Percentiles rank a stretch among this genome's conserved stretches.
Evolutionary conservation across 2,888 invertebrate species (phyloP).

Genomic region (Venustoraphidia nigricollis): DNA sequence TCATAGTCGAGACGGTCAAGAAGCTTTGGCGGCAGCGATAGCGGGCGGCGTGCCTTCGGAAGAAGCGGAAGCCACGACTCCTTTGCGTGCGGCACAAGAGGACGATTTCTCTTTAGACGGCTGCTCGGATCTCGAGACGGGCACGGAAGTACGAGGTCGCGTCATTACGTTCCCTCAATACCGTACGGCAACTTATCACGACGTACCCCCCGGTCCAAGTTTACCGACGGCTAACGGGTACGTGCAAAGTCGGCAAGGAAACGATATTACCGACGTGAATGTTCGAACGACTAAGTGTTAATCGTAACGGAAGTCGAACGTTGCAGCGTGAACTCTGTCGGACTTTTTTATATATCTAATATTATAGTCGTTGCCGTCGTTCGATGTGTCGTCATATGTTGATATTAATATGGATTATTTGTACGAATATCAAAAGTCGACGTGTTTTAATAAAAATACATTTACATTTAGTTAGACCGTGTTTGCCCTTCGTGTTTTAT

Average conservation of each 20-base stretch:
- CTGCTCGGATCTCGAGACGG: constrained; percentile 18
- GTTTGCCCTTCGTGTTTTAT: too few relatives aligned
- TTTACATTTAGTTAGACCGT: too few relatives aligned
- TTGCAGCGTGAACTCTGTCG: too few relatives aligned
- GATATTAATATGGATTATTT: too few relatives aligned
- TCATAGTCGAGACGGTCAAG: constrained; percentile 37
- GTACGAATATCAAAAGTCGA: too few relatives aligned
- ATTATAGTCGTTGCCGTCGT: too few relatives aligned
- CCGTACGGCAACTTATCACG: neutral
- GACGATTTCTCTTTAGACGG: constrained; percentile 18
- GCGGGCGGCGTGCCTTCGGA: neutral
- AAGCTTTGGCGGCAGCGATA: constrained; percentile 24
- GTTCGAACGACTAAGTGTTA: neutral
- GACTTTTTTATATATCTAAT: too few relatives aligned
- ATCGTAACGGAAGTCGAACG: neutral
- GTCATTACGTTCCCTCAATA: constrained; percentile 13
- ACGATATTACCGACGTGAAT: neutral
- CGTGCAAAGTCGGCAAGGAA: neutral
- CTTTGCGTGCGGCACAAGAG: constrained; percentile 19
- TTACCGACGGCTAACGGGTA: neutral
- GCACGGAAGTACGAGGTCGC: constrained; percentile 16
- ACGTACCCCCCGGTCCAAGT: neutral
- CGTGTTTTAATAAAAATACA: too few relatives aligned
- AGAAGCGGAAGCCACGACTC: constrained; percentile 22
- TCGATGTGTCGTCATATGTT: too few relatives aligned